phyloP scores from a whole-genome alignment of 2,797 vertebrate species.

The Diceros bicornis region DNA sequence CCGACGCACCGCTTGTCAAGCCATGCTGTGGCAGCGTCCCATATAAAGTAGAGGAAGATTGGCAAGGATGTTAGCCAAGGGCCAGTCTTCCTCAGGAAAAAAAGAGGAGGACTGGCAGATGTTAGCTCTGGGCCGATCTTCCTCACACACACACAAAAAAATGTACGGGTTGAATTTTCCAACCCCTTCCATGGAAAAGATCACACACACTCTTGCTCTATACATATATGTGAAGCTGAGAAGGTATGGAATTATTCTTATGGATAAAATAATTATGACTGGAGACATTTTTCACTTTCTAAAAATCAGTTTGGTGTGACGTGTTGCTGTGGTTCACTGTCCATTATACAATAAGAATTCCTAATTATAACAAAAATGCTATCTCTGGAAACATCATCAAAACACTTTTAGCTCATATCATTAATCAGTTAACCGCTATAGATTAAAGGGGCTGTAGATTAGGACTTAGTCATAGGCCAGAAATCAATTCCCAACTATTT shows the following conservation, averaged over 20 bases:
- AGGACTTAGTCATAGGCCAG: neutral
- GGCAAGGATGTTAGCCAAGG: no score
- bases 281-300: neutral
- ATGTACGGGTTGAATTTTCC: neutral
- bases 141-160: neutral
- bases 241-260: neutral
- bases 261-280: neutral
- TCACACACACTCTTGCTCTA: neutral
- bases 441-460: neutral
- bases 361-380: neutral
- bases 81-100: no score
- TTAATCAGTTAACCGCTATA: neutral
- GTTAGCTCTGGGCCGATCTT: no score
- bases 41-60: no score
- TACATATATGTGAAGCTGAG: neutral
- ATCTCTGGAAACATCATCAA: neutral
- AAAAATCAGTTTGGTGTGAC: neutral
- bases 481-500: neutral
- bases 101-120: no score
- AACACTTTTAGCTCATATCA: neutral
- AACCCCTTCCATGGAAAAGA: neutral
- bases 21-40: no score
- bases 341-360: neutral
- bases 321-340: neutral
- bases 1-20: no score